These are phyloP conservation scores for Bradypodion pumilum DNA, from an alignment of 2,797 vertebrate species.

Conservation along the genomic window DNA sequence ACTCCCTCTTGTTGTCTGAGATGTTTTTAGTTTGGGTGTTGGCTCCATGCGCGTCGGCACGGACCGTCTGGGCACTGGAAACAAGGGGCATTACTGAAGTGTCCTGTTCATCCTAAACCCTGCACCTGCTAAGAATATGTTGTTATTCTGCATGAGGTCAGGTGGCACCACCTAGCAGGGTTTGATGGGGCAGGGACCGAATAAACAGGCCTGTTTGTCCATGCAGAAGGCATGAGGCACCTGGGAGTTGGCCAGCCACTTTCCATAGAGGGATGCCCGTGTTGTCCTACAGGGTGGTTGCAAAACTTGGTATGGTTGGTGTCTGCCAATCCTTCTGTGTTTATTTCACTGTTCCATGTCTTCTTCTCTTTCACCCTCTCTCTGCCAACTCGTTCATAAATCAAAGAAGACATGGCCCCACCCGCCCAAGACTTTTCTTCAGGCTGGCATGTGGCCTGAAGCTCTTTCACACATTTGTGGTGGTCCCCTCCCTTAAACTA, in stretches of 20 bases:
- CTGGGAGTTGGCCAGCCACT: background rate
- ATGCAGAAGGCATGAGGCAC: rapidly evolving
- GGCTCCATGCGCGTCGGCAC: too few species aligned
- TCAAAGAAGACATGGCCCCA: background rate
- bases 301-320: rapidly evolving
- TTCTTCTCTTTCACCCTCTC: conserved; percentile 11
- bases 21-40: too few species aligned
- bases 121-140: background rate
- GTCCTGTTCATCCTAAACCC: background rate
- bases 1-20: too few species aligned
- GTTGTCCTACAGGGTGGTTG: conserved; percentile 25
- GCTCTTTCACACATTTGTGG: background rate
- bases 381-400: background rate
- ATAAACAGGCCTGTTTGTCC: background rate
- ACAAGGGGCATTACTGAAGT: background rate
- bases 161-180: background rate
- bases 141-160: background rate
- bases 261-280: background rate
- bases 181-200: background rate
- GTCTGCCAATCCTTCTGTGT: background rate
- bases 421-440: background rate
- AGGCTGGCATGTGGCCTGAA: background rate
- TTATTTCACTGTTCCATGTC: background rate
- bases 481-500: too few species aligned
- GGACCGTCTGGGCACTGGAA: background rate